Base-by-base conservation (phyloP, 2,888 invertebrate species). In the Acleris cristana region DNA sequence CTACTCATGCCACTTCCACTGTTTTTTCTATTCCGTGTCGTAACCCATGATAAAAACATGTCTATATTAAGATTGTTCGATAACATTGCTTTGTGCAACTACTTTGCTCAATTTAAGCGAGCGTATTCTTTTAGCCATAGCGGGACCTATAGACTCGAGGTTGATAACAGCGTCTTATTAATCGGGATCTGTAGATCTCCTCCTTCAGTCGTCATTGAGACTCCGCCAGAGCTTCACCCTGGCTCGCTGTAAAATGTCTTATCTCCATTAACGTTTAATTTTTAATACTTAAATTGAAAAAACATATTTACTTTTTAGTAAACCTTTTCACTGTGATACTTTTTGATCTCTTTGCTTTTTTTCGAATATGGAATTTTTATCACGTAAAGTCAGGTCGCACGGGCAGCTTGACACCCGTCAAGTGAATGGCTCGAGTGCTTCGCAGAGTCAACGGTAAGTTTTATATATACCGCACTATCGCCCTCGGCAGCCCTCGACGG, bases 171-270 rank as follows among this genome's bases (percentile, higher is more conserved):
- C 70, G 56, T 70, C 64, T 58, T 76, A 76, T 72, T 76, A 76
- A 84, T 74, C 73, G 74, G 76, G 77, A 78, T 78, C 75, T 57
- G 67, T 73, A 76, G 76, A 75, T 72, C 67, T 70, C 44, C 77
- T 81, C 82, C 83, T 86, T 83, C 83, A 92, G 90, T 91, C 83
- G 84, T 86, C 84, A 82, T 85, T 83, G 79, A 81, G 83, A 86
- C 80, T 81, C 84, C 82, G 76, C 66, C 64, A 70, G 79, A 82
- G 83, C 86, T 85, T 78, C 74, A 72, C 72, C 75, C 74, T 78
- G 18, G 52, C 56, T 45, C 51, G 40, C 72, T 40, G 61, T 65
- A 62, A 53, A 67, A 66, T 55, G 65, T 66, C 52, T 63, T 52
- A 58, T 60, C 57, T 64, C 64, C 59, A 64, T 65, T 68, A 23